phyloP scores from a whole-genome alignment of 2,113 vertebrate species.

The Hippocampus zosterae region DNA sequence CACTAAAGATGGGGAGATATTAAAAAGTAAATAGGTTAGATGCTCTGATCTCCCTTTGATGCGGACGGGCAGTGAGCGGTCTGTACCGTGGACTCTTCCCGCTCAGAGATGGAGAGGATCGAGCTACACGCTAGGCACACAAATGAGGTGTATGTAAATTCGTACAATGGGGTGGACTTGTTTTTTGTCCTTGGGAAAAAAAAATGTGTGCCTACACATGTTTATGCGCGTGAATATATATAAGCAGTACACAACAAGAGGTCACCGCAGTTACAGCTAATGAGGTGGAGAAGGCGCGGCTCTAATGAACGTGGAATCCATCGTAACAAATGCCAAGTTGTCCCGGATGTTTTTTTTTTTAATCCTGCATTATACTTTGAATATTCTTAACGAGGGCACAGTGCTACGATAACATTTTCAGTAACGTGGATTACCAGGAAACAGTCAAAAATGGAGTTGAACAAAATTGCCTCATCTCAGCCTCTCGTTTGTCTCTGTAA shows the following conservation, averaged over 20 bases:
- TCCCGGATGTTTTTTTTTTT: background rate
- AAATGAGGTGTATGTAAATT: constrained; percentile 24
- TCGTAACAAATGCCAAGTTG: constrained; percentile 20
- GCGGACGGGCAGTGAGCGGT: background rate
- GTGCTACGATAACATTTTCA: background rate
- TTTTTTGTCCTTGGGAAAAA: constrained; percentile 27
- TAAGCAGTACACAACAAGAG: background rate
- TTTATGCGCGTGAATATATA: constrained; percentile 8
- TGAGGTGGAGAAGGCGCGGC: constrained; percentile 16
- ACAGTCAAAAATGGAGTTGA: background rate
- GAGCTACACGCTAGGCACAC: constrained; percentile 11
- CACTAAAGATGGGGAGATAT: constrained; percentile 50
- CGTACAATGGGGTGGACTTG: constrained; percentile 14
- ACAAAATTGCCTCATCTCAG: background rate
- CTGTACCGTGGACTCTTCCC: background rate
- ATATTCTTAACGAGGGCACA: constrained; percentile 22
- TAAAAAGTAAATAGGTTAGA: constrained; percentile 60
- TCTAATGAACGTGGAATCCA: constrained; percentile 15
- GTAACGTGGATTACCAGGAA: background rate
- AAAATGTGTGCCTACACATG: constrained; percentile 4
- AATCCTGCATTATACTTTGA: constrained; percentile 4
- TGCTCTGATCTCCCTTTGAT: constrained; percentile 29
- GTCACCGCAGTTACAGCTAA: constrained; percentile 36
- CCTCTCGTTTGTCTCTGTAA: background rate
- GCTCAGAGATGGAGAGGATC: constrained; percentile 12